A percentile compares a stretch with the other conserved stretches of the same genome.
Evolutionary conservation across 1,140 invertebrate species (phyloP).

Genomic region (Hylaeus volcanicus): DNA sequence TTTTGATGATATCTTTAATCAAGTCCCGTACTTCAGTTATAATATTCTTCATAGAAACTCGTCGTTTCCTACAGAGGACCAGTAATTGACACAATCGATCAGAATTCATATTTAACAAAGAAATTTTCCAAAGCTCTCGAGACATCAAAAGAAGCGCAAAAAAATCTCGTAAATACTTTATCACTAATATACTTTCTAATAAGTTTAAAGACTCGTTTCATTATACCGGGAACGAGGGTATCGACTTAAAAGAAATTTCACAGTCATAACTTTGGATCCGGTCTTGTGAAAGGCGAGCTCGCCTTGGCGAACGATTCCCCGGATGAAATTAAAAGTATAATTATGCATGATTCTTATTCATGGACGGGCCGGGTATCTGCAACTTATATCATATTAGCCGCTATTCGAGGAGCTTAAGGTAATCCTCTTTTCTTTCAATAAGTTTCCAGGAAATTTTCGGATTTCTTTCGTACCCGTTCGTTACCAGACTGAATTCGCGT

Average conservation of each 20-base stretch:
- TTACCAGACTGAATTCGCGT: constrained; percentile 41
- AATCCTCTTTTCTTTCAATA: constrained; percentile 51
- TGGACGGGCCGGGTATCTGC: constrained; percentile 12
- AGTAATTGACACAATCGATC: too few relatives aligned
- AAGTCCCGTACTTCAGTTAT: too few relatives aligned
- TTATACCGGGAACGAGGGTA: too few relatives aligned
- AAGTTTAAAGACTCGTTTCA: background rate
- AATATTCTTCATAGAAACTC: too few relatives aligned
- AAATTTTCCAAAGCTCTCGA: too few relatives aligned
- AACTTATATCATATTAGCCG: constrained; percentile 41
- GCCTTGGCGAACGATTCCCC: background rate
- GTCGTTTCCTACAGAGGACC: too few relatives aligned
- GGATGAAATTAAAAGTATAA: constrained; percentile 34
- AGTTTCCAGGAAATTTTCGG: constrained; percentile 52
- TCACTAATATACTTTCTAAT: background rate
- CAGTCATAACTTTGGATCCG: constrained; percentile 2
- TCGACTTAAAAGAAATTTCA: background rate
- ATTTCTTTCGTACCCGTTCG: constrained; percentile 38
- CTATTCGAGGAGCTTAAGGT: constrained; percentile 16
- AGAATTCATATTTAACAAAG: too few relatives aligned
- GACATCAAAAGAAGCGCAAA: too few relatives aligned
- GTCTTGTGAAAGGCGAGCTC: background rate
- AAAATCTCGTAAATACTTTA: too few relatives aligned
- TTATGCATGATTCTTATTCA: constrained; percentile 50
- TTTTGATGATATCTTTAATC: too few relatives aligned